A percentile compares a stretch with the other conserved stretches of the same genome.
Conservation (phyloP, 2,113 vertebrate species). For the Lophotis ruficrista region DNA sequence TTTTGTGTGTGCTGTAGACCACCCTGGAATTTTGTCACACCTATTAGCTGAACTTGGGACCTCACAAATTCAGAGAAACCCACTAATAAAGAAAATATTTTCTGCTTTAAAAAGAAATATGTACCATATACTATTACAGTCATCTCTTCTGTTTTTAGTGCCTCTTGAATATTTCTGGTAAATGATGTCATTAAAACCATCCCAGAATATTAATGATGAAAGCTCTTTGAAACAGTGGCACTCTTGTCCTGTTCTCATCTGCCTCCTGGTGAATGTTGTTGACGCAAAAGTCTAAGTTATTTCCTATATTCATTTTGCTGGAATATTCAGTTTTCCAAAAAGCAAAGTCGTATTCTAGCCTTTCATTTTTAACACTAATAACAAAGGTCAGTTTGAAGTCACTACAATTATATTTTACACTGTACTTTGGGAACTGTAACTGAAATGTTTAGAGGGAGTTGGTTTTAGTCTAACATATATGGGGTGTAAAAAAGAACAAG, state of each 20-base stretch:
- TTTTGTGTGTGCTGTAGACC: neutral
- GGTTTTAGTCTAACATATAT: neutral
- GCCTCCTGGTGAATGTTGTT: constrained; percentile 3
- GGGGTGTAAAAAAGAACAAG: neutral
- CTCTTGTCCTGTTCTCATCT: neutral
- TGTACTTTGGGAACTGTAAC: neutral
- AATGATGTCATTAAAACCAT: constrained; percentile 34
- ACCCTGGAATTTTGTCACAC: neutral
- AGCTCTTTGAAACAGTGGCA: constrained; percentile 10
- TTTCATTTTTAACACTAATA: neutral
- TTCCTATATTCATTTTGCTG: neutral
- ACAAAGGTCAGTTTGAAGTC: neutral
- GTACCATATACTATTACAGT: neutral
- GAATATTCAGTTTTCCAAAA: neutral
- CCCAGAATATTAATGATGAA: constrained; percentile 24
- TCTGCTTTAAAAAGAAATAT: neutral
- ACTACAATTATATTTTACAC: neutral
- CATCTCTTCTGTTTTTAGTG: neutral
- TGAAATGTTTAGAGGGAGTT: neutral
- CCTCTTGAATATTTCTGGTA: constrained; percentile 24
- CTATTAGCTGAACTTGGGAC: neutral
- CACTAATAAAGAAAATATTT: neutral
- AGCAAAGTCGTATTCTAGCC: neutral
- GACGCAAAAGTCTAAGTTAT: neutral
- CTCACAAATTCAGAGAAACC: neutral